Evolutionary conservation across 2,888 invertebrate genomes (phyloP).

Genomic region (Drosophila recens): DNA sequence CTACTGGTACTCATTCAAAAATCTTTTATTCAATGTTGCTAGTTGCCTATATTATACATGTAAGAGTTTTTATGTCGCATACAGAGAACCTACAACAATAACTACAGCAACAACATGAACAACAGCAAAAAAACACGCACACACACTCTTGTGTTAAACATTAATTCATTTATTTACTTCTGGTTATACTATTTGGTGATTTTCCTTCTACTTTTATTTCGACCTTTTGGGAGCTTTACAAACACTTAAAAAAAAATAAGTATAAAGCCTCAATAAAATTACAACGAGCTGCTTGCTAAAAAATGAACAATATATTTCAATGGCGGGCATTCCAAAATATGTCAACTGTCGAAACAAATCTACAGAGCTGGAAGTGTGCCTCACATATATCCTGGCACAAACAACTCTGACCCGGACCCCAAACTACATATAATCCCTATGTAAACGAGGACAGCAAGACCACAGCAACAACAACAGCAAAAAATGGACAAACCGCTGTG

Average conservation of each 20-base stretch:
- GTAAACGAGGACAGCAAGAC: slow-evolving; percentile 59
- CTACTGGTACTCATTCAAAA: slow-evolving; percentile 25
- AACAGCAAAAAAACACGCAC: slow-evolving; percentile 30
- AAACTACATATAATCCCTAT: slow-evolving; percentile 68
- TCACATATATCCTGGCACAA: slow-evolving; percentile 31
- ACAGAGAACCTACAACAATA: slow-evolving; percentile 27
- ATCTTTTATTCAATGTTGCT: slow-evolving; percentile 55
- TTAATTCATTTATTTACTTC: slow-evolving; percentile 13
- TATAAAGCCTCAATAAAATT: slow-evolving; percentile 12
- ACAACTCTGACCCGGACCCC: slow-evolving; percentile 34
- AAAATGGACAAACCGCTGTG: slow-evolving; percentile 44
- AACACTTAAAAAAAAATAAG: slow-evolving; percentile 3
- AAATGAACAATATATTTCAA: slow-evolving; percentile 28
- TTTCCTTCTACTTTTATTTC: not conserved
- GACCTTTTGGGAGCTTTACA: not conserved
- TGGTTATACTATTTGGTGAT: slow-evolving; percentile 9
- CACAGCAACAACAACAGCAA: slow-evolving; percentile 10
- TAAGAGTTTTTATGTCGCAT: slow-evolving; percentile 2
- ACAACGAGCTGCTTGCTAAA: slow-evolving; percentile 1
- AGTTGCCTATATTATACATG: slow-evolving; percentile 29
- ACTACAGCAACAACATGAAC: slow-evolving; percentile 41
- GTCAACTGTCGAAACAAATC: slow-evolving; percentile 68
- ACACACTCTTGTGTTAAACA: slow-evolving; percentile 4
- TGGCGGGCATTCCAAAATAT: slow-evolving; percentile 49
- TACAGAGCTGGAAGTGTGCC: slow-evolving; percentile 24